Evolutionary conservation across 2,888 invertebrate species (phyloP).

Genomic region (Ectobius pallidus): DNA sequence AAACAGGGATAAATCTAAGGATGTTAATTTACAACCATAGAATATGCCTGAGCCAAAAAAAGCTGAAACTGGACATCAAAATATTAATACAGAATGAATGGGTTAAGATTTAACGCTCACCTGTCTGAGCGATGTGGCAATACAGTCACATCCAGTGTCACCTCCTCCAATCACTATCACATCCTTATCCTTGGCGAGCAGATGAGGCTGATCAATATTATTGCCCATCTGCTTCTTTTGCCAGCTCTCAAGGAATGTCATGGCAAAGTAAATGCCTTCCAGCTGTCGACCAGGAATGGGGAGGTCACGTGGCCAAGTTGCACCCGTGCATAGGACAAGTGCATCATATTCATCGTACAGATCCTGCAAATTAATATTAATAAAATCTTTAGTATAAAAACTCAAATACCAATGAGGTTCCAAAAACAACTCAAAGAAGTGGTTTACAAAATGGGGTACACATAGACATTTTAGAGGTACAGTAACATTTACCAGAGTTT

Average conservation of each 20-base stretch:
- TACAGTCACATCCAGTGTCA: constrained; percentile 96
- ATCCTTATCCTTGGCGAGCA: constrained; percentile 90
- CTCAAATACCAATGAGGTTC: neutral
- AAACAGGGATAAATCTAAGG: too few species aligned
- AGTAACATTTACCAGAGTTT: too few species aligned
- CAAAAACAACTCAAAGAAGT: constrained; percentile 64
- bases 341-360: constrained; percentile 75
- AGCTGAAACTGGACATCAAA: too few species aligned
- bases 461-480: too few species aligned
- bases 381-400: too few species aligned
- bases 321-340: constrained; percentile 87
- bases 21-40: too few species aligned
- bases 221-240: constrained; percentile 91
- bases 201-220: constrained; percentile 57
- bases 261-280: constrained; percentile 95
- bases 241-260: constrained; percentile 96
- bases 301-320: constrained; percentile 95
- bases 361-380: constrained; percentile 50
- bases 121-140: constrained; percentile 91
- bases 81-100: too few species aligned
- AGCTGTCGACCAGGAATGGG: constrained; percentile 85
- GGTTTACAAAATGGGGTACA: too few species aligned
- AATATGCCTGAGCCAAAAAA: too few species aligned
- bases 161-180: constrained; percentile 82
- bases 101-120: too few species aligned